Evolutionary conservation across 2,888 invertebrate genomes (phyloP).

Genomic region (Cotesia congregata): DNA sequence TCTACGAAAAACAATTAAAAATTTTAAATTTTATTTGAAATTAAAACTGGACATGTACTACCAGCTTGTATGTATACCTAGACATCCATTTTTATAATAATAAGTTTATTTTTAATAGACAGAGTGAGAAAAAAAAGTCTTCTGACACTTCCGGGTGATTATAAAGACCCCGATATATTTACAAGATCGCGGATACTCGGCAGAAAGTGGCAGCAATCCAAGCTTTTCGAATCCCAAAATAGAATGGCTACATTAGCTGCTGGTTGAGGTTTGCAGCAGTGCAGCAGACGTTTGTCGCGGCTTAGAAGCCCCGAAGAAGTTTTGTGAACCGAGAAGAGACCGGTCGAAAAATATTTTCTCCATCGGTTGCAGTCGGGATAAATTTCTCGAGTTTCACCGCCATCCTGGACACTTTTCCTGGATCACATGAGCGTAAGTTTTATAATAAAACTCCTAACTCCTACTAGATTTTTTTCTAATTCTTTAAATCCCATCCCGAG

Average conservation of each 20-base stretch:
- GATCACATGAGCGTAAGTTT: slow-evolving; percentile 63
- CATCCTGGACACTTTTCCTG: slow-evolving; percentile 52
- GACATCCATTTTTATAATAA: neutral
- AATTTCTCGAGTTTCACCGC: slow-evolving; percentile 57
- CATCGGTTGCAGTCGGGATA: slow-evolving; percentile 46
- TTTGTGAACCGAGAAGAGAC: slow-evolving; percentile 39
- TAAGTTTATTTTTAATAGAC: slow-evolving; percentile 13
- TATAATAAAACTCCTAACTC: neutral
- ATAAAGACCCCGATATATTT: slow-evolving; percentile 59
- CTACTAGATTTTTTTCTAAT: neutral
- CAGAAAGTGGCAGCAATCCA: slow-evolving; percentile 64
- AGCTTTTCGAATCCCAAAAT: slow-evolving; percentile 54
- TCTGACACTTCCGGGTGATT: slow-evolving; percentile 30
- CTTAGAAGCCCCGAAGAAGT: slow-evolving; percentile 29
- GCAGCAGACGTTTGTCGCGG: slow-evolving; percentile 41
- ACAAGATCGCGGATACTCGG: slow-evolving; percentile 67
- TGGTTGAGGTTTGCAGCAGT: slow-evolving; percentile 33
- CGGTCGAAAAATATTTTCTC: slow-evolving; percentile 28
- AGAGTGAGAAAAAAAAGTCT: slow-evolving; percentile 3
- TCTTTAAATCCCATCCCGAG: neutral
- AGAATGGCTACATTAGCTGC: slow-evolving; percentile 43
- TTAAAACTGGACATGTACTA: neutral
- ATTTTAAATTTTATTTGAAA: neutral
- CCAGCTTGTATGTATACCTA: too few species aligned
- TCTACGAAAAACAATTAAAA: too few species aligned